Percentiles rank a stretch among this genome's conserved stretches.
Evolutionary conservation across 2,888 invertebrate genomes (phyloP).

Genomic region (Drosophila setosimentum): DNA sequence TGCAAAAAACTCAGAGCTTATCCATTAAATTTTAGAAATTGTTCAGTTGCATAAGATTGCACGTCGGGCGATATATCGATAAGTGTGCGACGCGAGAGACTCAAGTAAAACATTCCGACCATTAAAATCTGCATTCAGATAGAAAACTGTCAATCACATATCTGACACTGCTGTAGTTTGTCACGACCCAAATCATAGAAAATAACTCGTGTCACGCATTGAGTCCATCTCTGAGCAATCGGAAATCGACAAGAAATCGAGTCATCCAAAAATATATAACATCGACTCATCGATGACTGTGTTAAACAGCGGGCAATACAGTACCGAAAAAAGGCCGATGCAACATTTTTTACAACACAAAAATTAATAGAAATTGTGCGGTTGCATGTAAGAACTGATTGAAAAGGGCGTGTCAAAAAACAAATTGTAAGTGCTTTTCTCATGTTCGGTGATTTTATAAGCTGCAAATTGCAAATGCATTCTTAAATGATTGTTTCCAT

Average conservation of each 20-base stretch:
- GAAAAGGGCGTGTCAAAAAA: constrained; percentile 51
- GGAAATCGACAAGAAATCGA: constrained; percentile 29
- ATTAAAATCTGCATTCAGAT: not conserved
- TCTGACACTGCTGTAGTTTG: not conserved
- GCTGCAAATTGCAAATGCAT: constrained; percentile 34
- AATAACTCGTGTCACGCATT: constrained; percentile 25
- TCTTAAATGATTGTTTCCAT: constrained; percentile 43
- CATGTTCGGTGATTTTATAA: constrained; percentile 18
- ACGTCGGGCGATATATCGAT: constrained; percentile 12
- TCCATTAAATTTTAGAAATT: not conserved
- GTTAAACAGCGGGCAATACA: constrained; percentile 58
- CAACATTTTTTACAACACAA: constrained; percentile 49
- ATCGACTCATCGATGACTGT: constrained; percentile 56
- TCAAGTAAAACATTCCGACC: not conserved
- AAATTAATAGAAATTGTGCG: constrained; percentile 47
- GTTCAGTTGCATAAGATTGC: not conserved
- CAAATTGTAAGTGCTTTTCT: constrained; percentile 35
- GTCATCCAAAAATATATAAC: constrained; percentile 11
- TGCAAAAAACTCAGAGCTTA: too few species aligned
- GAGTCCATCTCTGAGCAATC: constrained; percentile 15
- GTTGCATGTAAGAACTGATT: constrained; percentile 46
- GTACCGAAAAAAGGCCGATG: constrained; percentile 67
- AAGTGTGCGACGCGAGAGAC: not conserved
- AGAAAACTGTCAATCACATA: not conserved
- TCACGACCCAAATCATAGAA: not conserved